phyloP scores from a whole-genome alignment of 2,888 invertebrate species.

The Heliconius ethilla region DNA sequence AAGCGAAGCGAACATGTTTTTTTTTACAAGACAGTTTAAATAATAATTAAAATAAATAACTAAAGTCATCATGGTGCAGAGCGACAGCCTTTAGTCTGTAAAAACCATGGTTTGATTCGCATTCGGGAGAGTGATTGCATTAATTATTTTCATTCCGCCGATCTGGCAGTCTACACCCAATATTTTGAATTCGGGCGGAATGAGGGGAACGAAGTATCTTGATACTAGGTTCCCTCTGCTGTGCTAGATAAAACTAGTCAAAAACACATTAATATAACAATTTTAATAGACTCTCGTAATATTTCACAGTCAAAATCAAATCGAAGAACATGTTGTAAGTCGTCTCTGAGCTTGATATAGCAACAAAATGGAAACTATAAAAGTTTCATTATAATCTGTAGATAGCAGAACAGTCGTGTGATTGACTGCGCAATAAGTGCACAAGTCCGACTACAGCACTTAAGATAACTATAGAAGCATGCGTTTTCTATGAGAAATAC shows the following conservation, averaged over 20 bases:
- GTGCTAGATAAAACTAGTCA: background rate
- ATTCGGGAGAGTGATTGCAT: no score
- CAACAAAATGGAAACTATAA: conserved; percentile 71
- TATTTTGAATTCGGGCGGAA: background rate
- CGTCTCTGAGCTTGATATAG: conserved; percentile 54
- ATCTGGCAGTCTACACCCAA: background rate
- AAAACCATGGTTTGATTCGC: background rate
- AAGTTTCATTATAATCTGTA: conserved; percentile 79
- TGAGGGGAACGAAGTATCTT: background rate
- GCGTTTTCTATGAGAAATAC: conserved; percentile 1
- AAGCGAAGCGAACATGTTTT: no score
- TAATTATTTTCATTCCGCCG: no score
- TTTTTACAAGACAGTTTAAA: no score
- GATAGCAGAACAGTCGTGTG: conserved; percentile 76
- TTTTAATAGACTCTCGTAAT: background rate
- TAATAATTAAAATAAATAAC: no score
- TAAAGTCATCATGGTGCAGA: background rate
- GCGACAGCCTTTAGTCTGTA: no score
- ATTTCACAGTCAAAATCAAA: background rate
- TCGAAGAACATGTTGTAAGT: conserved; percentile 26
- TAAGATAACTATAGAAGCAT: conserved; percentile 54
- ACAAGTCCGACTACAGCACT: conserved; percentile 59
- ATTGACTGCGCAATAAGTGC: conserved; percentile 69
- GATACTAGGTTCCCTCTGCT: background rate
- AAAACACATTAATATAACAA: background rate